Evolutionary conservation across 2,113 vertebrate genomes (phyloP), one percentile per base, ranked within the genome.

Genomic region (Rhabdomys dilectus): DNA sequence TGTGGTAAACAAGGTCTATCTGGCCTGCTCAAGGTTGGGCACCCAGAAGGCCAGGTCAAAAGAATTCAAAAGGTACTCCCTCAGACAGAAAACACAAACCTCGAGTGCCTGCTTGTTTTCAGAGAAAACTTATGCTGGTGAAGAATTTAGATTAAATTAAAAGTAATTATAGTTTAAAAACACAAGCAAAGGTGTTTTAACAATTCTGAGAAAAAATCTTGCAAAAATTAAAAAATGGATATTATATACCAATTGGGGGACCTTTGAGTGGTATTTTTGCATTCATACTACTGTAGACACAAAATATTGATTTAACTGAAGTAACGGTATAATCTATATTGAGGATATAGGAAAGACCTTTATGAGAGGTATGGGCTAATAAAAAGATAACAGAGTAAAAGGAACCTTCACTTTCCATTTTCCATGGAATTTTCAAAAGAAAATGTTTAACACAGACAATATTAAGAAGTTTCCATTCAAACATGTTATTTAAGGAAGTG

Each of bases 151-250:
- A 60, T 86, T 81, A 42, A 91, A 81, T 86, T 89, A 86, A 70
- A 36, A 60, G 42, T 81, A 85, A 93, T n/a, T 88, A 91, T 4
- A 58, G 36, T 34, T 86, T 24, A 26, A 88, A 66, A 72, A 68
- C 73, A 53, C 82, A 91, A 93, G 81, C 29, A 48, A 91, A 91
- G 70, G 70, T 34, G 60, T 96, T 66, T 66, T 42, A 77, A 91
- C 75, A 91, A 62, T 95, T 81, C 42, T 73, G 72, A 92, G 76
- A 75, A 91, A 45, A 45, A 42, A 10, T 31, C 75, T 73, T 24
- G 11, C 19, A 24, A 91, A 34, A 93, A 80, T 1, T 24, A 17
- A 60, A 62, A 94, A 94, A 58, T 85, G 64, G 42, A 3, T 78
- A 42, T 78, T 88, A 19, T 42, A 48, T 64, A 77, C 29, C 39